Evolutionary conservation across 2,113 vertebrate species (phyloP).

Genomic region (Clarias batrachus): DNA sequence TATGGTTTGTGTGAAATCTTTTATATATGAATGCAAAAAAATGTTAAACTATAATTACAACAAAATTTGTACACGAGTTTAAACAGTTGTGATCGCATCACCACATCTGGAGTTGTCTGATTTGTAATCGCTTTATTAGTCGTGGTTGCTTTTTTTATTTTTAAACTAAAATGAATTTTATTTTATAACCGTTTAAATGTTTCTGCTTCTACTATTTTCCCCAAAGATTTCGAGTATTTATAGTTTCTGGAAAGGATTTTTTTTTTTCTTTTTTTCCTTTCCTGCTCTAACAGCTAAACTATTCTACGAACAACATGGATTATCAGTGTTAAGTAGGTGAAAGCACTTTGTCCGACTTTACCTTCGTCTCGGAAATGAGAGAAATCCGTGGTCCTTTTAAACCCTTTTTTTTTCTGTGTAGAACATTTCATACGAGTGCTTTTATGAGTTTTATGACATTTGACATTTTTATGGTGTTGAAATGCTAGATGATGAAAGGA

Average conservation of each 20-base stretch:
- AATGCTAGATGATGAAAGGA: constrained; percentile 14
- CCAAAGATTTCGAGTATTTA: neutral
- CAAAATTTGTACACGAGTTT: neutral
- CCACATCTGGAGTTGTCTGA: neutral
- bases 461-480: neutral
- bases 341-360: neutral
- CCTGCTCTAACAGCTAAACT: neutral
- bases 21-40: too few species aligned
- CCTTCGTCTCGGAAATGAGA: neutral
- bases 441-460: constrained; percentile 2
- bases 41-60: neutral
- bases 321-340: neutral
- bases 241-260: neutral
- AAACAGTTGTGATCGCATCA: neutral
- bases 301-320: neutral
- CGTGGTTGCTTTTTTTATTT: neutral
- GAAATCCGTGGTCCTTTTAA: neutral
- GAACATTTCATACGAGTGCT: neutral
- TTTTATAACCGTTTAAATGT: neutral
- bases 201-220: neutral
- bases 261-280: too few species aligned
- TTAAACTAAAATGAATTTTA: neutral
- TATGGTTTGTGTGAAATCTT: neutral
- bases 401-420: neutral
- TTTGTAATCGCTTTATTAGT: neutral